Evolutionary conservation across 64 coral and sea anemone species (phyloP).

Genomic region (Platygyra sinensis): DNA sequence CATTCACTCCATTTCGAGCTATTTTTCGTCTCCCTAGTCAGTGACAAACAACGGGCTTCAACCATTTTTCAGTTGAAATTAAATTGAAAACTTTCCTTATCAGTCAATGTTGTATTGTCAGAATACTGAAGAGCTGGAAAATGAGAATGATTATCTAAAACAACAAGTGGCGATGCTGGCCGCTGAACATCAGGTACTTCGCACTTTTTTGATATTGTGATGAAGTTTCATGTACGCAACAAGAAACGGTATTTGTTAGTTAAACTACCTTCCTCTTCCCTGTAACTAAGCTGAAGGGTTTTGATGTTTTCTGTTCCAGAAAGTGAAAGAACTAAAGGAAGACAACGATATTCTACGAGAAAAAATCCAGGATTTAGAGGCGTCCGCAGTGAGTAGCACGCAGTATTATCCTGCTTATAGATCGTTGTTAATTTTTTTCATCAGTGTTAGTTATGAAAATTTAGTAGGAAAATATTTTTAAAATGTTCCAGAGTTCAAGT

Average conservation of each 20-base stretch:
- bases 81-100: too few species aligned
- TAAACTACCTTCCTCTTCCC: neutral
- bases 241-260: neutral
- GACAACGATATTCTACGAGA: slow-evolving; percentile 1
- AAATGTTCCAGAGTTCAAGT: too few species aligned
- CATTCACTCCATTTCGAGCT: too few species aligned
- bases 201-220: neutral
- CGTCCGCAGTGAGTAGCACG: neutral
- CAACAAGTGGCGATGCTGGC: neutral
- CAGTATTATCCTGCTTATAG: neutral
- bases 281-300: neutral
- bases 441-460: too few species aligned
- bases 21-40: too few species aligned
- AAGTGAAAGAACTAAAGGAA: slow-evolving; percentile 1
- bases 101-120: neutral
- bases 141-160: neutral
- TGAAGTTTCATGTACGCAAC: neutral
- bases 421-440: neutral
- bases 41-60: too few species aligned
- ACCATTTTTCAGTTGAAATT: too few species aligned
- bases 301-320: neutral
- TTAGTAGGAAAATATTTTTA: too few species aligned
- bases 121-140: neutral
- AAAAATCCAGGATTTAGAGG: neutral
- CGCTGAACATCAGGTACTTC: neutral